Evolutionary conservation across 92 coral and sea anemone species (phyloP).

Genomic region (Desmophyllum pertusum): DNA sequence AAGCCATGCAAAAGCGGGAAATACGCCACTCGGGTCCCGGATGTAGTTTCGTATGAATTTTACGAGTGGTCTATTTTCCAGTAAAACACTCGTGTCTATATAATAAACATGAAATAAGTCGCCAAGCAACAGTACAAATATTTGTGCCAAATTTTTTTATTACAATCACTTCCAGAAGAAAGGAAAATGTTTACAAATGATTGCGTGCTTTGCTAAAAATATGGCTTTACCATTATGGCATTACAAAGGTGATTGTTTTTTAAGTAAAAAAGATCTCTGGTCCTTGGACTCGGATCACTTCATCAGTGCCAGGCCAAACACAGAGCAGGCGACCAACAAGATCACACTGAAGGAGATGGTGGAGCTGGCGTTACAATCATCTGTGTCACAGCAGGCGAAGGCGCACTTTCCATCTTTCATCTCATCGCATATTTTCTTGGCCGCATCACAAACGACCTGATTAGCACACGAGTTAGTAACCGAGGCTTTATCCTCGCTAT

Average conservation of each 20-base stretch:
- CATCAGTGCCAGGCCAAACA: background rate
- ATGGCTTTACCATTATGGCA: background rate
- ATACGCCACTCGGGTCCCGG: no score
- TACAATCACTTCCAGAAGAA: no score
- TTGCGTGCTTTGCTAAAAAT: no score
- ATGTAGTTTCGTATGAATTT: no score
- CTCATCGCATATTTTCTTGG: background rate
- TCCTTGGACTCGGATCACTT: background rate
- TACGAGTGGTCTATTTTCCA: no score
- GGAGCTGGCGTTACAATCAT: slow-evolving; percentile 49
- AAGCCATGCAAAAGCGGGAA: no score
- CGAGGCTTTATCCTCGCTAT: background rate
- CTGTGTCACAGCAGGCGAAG: slow-evolving; percentile 33
- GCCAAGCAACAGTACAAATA: no score
- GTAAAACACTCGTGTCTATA: no score
- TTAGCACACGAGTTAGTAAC: background rate
- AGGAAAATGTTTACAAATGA: no score
- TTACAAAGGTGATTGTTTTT: background rate
- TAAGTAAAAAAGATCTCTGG: no score
- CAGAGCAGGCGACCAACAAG: slow-evolving; percentile 1
- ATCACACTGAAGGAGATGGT: slow-evolving; percentile 14
- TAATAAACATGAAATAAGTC: no score
- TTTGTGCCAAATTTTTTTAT: no score
- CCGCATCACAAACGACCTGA: background rate
- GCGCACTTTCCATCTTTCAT: background rate